Base-by-base conservation (phyloP, 2,113 vertebrate species). In the Eretmodus cyanostictus region DNA sequence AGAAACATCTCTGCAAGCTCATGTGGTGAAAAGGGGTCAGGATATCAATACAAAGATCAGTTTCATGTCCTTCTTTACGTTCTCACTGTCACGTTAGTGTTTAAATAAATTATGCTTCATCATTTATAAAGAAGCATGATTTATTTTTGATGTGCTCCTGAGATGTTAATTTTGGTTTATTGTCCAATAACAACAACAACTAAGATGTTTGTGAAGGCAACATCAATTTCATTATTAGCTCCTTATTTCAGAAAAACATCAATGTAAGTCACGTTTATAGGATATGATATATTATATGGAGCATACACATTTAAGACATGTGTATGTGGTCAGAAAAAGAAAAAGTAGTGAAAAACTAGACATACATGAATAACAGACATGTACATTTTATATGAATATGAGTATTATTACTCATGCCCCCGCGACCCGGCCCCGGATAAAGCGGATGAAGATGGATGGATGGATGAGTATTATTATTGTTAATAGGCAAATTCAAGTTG, bases 351-450 rank as follows among this genome's bases (percentile, higher is more conserved):
- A 31, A 61, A 31, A 68, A 68, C 17, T 38, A 13, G 63, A 68
- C 11, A 71, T 14, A 73, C 38, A 45, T 10, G 66, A 42, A 42
- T 68, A 42, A 71, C 11, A 40, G 36, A 68, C 63, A 24, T 12
- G 19, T 40, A 8, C 8, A 5, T 40, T 40, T 66, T 66, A 38
- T 38, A 40, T 68, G 6, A 4, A 38, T 24, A 40, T 14, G 12
- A 59, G 27, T 6, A 59, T 59, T 59, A 59, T 59, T 17, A 31
- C 57, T 59, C 57, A 17, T 59, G 14, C 5, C 8, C 0, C 27
- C 0, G 1, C 1, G 0, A 31, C 1, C 57, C 0, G 24, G 8
- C 27, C 57, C 7, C 0, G 0, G 57, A 0, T 61, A 61, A 61
- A 61, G 57, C 8, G 0, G 2, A 61, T 17, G 1, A 61, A 61